Percentiles rank a stretch among this genome's conserved stretches.
These are phyloP conservation scores for Ditula angustiorana DNA, from an alignment of 2,888 invertebrate genomes.

Conservation along the genomic window DNA sequence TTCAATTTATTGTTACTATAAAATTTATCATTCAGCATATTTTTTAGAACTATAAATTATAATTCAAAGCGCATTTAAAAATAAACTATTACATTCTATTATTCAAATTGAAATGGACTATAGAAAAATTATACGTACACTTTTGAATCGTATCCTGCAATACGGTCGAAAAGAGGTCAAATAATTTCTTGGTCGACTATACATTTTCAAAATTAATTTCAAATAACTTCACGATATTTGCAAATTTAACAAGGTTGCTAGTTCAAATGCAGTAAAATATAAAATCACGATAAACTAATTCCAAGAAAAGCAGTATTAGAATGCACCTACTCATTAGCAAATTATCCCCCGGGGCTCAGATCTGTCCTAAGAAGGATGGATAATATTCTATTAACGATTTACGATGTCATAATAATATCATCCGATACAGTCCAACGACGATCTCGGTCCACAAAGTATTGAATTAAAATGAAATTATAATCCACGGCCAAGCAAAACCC, in stretches of 20 bases:
- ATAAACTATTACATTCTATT: too few species aligned
- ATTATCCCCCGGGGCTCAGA: conserved; percentile 43
- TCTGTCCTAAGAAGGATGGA: conserved; percentile 42
- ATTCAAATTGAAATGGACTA: too few species aligned
- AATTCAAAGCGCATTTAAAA: too few species aligned
- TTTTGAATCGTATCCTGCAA: too few species aligned
- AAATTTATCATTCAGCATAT: too few species aligned
- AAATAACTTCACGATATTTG: too few species aligned
- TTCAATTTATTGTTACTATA: neutral
- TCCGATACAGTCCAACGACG: conserved; percentile 35
- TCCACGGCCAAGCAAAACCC: conserved; percentile 2
- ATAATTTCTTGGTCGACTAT: too few species aligned
- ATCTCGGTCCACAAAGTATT: conserved; percentile 26
- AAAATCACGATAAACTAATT: conserved; percentile 3
- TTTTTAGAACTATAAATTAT: too few species aligned
- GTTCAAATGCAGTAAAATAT: neutral
- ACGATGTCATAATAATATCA: conserved; percentile 49
- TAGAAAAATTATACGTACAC: too few species aligned
- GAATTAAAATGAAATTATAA: conserved; percentile 41
- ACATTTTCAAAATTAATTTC: too few species aligned
- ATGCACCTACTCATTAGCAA: conserved; percentile 43
- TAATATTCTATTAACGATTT: conserved; percentile 50
- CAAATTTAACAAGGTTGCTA: too few species aligned
- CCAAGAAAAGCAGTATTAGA: conserved; percentile 44
- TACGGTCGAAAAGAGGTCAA: too few species aligned